Evolutionary conservation across 2,113 vertebrate species (phyloP), one percentile per base, ranked within the genome.

Genomic region (Camelus dromedarius): DNA sequence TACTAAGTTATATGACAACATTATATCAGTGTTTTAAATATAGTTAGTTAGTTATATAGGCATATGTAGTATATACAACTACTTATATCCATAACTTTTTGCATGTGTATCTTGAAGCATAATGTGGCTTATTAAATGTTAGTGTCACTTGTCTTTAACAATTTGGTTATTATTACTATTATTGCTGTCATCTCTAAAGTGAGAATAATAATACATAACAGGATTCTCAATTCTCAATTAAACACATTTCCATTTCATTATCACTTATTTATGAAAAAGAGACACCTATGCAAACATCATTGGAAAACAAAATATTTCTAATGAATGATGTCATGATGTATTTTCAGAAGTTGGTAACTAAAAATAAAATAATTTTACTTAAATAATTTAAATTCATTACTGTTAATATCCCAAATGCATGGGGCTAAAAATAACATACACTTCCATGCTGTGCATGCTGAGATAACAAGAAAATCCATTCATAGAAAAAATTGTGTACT

Each of bases 391-490:
- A 96, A 77, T 92, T 88, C 96, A 96, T 86, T 98, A 60, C 95
- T 97, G 85, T 42, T 96, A 96, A 92, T 79, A 66, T 89, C 42
- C 73, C 70, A 97, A 97, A 96, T 96, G 60, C 97, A 98, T 98
- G 97, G 97, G 96, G 97, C 86, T 98, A 96, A 98, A 98, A 97
- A 96, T 97, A 84, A 96, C 97, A 96, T 96, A 76, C 89, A 93
- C 75, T 96, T 89, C 97, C 96, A 96, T 97, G 95, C 84, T 91
- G 92, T 96, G 95, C 98, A 97, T 94, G 97, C 97, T 98, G 98
- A 98, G 98, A 97, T 98, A 98, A 98, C 97, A 98, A 98, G 98
- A 98, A 97, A 94, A 98, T 96, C 72, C 76, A 95, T 96, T 98
- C 93, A 85, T 8, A 42, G 42, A 85, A 94, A 84, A 97, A 94